Base-by-base conservation (phyloP, 2,888 invertebrate species). In the Drosophila formosana region DNA sequence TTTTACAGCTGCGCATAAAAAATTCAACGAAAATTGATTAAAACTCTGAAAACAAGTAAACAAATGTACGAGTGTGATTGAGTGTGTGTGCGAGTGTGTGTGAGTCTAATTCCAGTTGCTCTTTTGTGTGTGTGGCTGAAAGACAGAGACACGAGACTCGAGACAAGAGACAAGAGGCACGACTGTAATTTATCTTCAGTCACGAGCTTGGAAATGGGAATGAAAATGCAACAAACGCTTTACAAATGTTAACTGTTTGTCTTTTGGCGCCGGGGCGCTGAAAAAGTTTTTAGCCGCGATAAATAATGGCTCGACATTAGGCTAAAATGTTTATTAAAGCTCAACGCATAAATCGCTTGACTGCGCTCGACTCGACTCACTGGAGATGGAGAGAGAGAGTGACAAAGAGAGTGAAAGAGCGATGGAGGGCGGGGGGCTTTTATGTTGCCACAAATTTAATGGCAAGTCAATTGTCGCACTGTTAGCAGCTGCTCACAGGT, bases 191-290 rank as follows among this genome's bases (percentile, higher is more conserved):
- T 89, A 89, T 89, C 90, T 89, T 71, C 56, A 50, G 66, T 45
- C 84, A 68, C 69, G 67, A 68, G 68, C 68, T 68, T 62, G 65
- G 52, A 65, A 58, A 53, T 73, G 68, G 51, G 57, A 67, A 79
- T 75, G 80, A 69, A 88, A 89, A 79, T 85, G 82, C 82, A 78
- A 65, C 70, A 83, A 85, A 87, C 68, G 74, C 67, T 83, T 88
- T 83, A 89, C 84, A 85, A 83, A 78, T 89, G 85, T 89, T 89
- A 89, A 89, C 86, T 88, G 89, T 84, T 85, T 86, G 88, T 89
- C 89, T 85, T 82, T 89, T 81, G 89, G 89, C 85, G 89, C 89
- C 89, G 74, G 63, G 63, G 75, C 75, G 85, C 75, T 89, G 88
- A 83, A 89, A 89, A 62, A 57, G 72, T 68, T 52, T 52, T 70